Evolutionary conservation across 1,140 invertebrate genomes (phyloP).

Genomic region (Psilanteris sp.): DNA sequence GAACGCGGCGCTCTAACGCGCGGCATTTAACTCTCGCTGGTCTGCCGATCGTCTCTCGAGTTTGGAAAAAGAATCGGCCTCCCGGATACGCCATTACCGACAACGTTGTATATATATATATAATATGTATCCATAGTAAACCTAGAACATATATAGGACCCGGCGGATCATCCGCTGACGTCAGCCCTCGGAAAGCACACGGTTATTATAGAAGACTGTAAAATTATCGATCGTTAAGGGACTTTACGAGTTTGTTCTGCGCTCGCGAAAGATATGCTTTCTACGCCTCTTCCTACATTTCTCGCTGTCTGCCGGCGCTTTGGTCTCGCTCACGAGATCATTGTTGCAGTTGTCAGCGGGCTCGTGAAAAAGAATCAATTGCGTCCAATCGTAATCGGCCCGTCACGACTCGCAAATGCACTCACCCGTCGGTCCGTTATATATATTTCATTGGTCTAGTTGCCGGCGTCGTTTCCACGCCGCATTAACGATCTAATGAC

Average conservation of each 20-base stretch:
- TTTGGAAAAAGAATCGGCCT: conserved; percentile 27
- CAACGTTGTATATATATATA: no score
- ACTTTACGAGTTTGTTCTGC: conserved; percentile 75
- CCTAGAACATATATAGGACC: no score
- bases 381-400: conserved; percentile 22
- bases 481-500: conserved; percentile 11
- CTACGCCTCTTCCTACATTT: conserved; percentile 23
- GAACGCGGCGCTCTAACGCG: conserved; percentile 2
- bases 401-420: conserved; percentile 42
- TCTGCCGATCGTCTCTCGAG: not conserved
- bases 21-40: conserved; percentile 17
- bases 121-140: no score
- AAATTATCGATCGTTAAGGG: conserved; percentile 77
- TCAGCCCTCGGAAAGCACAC: conserved; percentile 48
- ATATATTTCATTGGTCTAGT: conserved; percentile 32
- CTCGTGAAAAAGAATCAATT: conserved; percentile 54
- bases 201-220: conserved; percentile 75
- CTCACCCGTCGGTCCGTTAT: conserved; percentile 10
- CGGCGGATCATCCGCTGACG: conserved; percentile 33
- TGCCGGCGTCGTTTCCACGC: conserved; percentile 6
- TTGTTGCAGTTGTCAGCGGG: conserved; percentile 55
- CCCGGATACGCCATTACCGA: conserved; percentile 40
- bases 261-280: conserved; percentile 60
- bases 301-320: conserved; percentile 42
- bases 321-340: conserved; percentile 29